These are phyloP conservation scores for Pelosia muscerda DNA, from an alignment of 2,888 invertebrate species.

Conservation along the genomic window DNA sequence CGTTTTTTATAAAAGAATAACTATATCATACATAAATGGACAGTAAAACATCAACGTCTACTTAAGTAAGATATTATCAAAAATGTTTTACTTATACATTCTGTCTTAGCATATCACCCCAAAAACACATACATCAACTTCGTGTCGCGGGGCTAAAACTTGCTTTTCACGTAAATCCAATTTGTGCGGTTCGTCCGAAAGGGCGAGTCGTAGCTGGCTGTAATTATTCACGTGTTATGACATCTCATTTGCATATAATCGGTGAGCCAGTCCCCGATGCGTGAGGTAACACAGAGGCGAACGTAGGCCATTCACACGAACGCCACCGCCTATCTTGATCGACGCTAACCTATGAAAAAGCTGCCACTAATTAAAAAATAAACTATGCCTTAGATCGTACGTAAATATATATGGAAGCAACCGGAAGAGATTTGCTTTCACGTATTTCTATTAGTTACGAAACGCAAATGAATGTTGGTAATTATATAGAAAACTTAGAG, in stretches of 20 bases:
- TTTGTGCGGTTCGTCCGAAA: constrained; percentile 82
- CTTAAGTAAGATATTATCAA: constrained; percentile 50
- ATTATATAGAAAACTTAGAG: constrained; percentile 39
- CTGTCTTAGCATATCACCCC: constrained; percentile 49
- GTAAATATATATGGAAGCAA: constrained; percentile 75
- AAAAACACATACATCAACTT: constrained; percentile 70
- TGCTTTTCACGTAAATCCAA: constrained; percentile 84
- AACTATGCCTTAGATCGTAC: constrained; percentile 77
- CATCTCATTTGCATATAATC: constrained; percentile 87
- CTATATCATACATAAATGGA: constrained; percentile 20
- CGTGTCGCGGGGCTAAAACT: constrained; percentile 72
- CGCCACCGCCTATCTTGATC: constrained; percentile 78
- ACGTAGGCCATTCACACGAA: constrained; percentile 86
- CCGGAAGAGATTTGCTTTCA: constrained; percentile 74
- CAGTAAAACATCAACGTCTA: constrained; percentile 39
- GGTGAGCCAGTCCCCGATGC: constrained; percentile 78
- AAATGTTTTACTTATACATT: constrained; percentile 46
- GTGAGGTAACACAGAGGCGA: constrained; percentile 78
- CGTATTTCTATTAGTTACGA: constrained; percentile 56
- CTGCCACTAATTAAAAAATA: constrained; percentile 85
- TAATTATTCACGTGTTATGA: constrained; percentile 87
- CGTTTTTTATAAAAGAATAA: not conserved
- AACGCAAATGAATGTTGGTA: constrained; percentile 43
- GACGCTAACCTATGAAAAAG: constrained; percentile 83
- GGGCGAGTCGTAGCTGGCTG: constrained; percentile 82